phyloP scores from a whole-genome alignment of 1,140 invertebrate genomes.

The Capitella teleta region DNA sequence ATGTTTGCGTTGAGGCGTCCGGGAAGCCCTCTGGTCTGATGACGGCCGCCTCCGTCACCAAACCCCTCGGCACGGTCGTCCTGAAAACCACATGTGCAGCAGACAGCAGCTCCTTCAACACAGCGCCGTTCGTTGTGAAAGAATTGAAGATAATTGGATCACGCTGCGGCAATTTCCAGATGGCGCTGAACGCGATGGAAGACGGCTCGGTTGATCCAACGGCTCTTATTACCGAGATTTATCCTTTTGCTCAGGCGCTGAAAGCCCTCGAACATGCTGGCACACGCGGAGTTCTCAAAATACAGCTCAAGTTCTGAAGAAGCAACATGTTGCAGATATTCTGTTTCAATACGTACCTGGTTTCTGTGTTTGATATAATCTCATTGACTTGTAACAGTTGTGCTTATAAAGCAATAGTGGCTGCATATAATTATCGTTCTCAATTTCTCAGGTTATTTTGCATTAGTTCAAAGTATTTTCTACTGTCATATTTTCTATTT shows the following conservation, averaged over 20 bases:
- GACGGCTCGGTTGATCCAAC: background rate
- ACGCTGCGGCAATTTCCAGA: conserved; percentile 6
- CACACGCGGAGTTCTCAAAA: background rate
- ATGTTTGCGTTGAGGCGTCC: conserved; percentile 3
- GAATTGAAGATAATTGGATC: conserved; percentile 4
- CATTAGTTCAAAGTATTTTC: too few relatives aligned
- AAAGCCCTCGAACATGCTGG: conserved; percentile 4
- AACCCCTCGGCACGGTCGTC: background rate
- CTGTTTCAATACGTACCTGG: too few relatives aligned
- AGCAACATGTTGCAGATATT: too few relatives aligned
- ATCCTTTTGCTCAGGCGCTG: background rate
- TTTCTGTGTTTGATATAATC: too few relatives aligned
- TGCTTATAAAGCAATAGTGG: too few relatives aligned
- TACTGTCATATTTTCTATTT: too few relatives aligned
- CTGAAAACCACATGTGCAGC: conserved; percentile 6
- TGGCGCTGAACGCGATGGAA: conserved; percentile 1
- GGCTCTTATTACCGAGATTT: background rate
- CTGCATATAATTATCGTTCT: too few relatives aligned
- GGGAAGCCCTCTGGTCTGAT: conserved; percentile 1
- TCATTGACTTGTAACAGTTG: too few relatives aligned
- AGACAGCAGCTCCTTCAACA: conserved; percentile 3
- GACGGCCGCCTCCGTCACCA: background rate
- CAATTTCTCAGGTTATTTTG: too few relatives aligned
- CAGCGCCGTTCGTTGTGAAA: conserved; percentile 4
- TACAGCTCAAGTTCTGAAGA: too few relatives aligned